These are phyloP conservation scores for Paralichthys olivaceus DNA, from an alignment of 2,113 vertebrate species.

Conservation along the genomic window DNA sequence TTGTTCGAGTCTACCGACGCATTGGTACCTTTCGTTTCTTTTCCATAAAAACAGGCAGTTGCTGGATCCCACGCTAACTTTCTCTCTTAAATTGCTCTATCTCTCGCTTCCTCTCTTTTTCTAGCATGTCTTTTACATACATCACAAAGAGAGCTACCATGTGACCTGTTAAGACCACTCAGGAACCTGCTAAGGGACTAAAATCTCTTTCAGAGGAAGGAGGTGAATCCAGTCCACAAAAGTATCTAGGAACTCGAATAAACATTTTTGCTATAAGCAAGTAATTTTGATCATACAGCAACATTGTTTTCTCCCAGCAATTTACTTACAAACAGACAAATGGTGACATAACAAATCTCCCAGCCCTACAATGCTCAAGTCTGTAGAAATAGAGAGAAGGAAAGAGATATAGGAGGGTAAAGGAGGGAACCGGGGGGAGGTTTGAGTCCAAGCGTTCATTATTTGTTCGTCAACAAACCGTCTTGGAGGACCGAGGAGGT, in stretches of 20 bases:
- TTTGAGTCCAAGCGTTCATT: constrained; percentile 51
- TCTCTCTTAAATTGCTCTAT: constrained; percentile 30
- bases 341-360: constrained; percentile 48
- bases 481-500: constrained; percentile 39
- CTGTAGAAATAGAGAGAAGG: constrained; percentile 51
- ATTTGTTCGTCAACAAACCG: constrained; percentile 51
- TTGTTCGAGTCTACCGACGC: constrained; percentile 41
- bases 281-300: constrained; percentile 59
- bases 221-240: constrained; percentile 72
- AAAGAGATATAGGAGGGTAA: constrained; percentile 12
- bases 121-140: constrained; percentile 10
- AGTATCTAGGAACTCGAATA: constrained; percentile 60
- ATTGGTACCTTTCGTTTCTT: constrained; percentile 2
- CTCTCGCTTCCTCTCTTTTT: constrained; percentile 14
- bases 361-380: constrained; percentile 60
- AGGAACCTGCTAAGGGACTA: constrained; percentile 40
- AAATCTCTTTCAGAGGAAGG: constrained; percentile 45
- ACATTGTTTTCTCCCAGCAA: constrained; percentile 28
- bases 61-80: constrained; percentile 30
- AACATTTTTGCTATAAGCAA: constrained; percentile 62
- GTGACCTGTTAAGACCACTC: neutral
- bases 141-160: constrained; percentile 25
- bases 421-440: constrained; percentile 12
- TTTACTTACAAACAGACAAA: constrained; percentile 56
- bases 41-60: constrained; percentile 28